Conservation (phyloP, 2,113 vertebrate species). For the Lamprotornis superbus region DNA sequence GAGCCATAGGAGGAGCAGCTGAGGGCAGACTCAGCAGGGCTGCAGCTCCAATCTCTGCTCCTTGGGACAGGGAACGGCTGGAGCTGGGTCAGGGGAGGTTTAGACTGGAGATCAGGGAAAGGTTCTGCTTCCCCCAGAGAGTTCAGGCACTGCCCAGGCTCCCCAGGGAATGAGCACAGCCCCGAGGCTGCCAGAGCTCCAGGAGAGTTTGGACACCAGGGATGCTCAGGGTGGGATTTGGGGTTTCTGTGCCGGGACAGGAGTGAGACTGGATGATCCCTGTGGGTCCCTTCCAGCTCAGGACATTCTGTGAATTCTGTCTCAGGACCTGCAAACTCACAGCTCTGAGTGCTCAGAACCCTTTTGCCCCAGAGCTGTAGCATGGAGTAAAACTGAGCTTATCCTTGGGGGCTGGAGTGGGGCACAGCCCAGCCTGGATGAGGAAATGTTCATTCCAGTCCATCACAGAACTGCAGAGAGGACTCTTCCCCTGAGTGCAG, state of each 20-base stretch:
- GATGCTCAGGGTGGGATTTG: neutral
- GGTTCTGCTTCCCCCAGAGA: neutral
- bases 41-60: neutral
- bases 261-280: accelerated
- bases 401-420: neutral
- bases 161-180: neutral
- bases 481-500: neutral
- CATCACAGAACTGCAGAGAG: neutral
- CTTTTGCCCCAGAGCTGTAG: neutral
- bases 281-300: accelerated
- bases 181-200: neutral
- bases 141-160: neutral
- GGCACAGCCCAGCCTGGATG: neutral
- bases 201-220: neutral
- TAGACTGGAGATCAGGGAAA: accelerated
- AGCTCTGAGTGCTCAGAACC: neutral
- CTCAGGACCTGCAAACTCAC: neutral
- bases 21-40: neutral
- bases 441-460: neutral
- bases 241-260: neutral
- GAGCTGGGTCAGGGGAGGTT: accelerated
- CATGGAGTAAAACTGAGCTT: accelerated
- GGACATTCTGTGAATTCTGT: neutral
- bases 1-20: neutral
- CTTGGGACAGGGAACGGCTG: neutral